Base-by-base conservation (phyloP, 2,888 invertebrate species). In the Aleiodes testaceus region DNA sequence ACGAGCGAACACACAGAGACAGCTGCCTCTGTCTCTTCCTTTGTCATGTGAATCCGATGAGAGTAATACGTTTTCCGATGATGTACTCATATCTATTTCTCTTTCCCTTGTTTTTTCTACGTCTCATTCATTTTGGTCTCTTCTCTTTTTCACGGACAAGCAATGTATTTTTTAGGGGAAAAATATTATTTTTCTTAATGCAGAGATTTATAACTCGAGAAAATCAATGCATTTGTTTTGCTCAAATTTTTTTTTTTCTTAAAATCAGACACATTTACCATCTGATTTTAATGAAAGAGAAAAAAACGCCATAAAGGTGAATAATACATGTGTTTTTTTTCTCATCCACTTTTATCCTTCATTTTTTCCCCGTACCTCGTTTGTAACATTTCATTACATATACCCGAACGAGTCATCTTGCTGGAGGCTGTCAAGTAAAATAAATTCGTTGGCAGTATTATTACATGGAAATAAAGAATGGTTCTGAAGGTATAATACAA, bases 1-100 rank as follows among this genome's bases (percentile, higher is more conserved):
- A 72, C 73, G 75, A 73, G 74, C 76, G 72, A 70, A 16, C 74
- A 70, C 11, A 53, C 16, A 74, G 70, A 72, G 69, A 70, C 76
- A 76, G 73, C 75, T 76, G 68, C 72, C 64, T 22, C 50, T n/a
- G 45, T 55, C 5, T 70, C 63, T 65, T n/a, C 69, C 70, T 72
- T 75, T 74, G 72, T 74, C 74, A 66, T 44, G 22, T 26, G 47
- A 22, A 63, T 63, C n/a, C 70, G 50, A 45, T 45, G 63, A 63
- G 20, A 45, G 7, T 26, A 44, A 26, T 20, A 30, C 22, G 22
- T 20, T 63, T 45, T 22, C 18, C 18, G 42, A 16, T 59, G 59
- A 59, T 59, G 36, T 36, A 16, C 36, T 42, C 26, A 61, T 53
- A 20, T 36, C 36, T 36, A 44, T 55, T 12, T 71, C 50, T 55